A percentile compares a stretch with the other conserved stretches of the same genome.
Evolutionary conservation across 2,113 vertebrate genomes (phyloP).

Genomic region (Rissa tridactyla): DNA sequence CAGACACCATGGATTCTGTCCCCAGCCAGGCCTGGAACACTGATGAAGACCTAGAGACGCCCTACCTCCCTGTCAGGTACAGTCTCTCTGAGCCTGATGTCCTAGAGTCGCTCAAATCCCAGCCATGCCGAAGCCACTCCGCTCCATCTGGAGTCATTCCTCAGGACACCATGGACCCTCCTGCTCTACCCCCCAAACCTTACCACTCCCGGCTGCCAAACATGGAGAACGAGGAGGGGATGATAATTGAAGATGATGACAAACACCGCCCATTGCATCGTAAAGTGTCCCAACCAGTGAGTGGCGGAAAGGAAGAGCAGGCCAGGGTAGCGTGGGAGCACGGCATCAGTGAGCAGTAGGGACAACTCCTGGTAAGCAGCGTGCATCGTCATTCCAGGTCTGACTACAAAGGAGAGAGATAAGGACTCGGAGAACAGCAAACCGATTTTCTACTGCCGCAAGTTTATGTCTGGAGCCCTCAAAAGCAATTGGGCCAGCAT

Average conservation of each 20-base stretch:
- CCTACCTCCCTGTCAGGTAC: constrained; percentile 93
- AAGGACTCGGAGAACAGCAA: constrained; percentile 62
- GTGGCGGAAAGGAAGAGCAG: constrained; percentile 84
- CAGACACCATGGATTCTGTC: constrained; percentile 90
- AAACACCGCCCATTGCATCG: constrained; percentile 84
- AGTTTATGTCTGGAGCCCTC: constrained; percentile 68
- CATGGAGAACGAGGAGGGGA: constrained; percentile 82
- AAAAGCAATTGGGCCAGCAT: constrained; percentile 70
- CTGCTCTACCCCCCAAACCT: constrained; percentile 84
- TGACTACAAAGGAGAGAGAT: constrained; percentile 27
- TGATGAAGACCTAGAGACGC: constrained; percentile 86
- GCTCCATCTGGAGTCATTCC: constrained; percentile 84
- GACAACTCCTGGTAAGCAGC: constrained; percentile 43
- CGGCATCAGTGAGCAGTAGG: constrained; percentile 88
- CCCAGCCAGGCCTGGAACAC: constrained; percentile 90
- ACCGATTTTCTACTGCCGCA: constrained; percentile 66
- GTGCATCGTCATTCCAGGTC: constrained; percentile 35
- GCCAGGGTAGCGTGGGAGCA: constrained; percentile 93
- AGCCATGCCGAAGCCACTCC: constrained; percentile 92
- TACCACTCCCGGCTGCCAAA: constrained; percentile 82
- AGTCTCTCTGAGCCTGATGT: constrained; percentile 89
- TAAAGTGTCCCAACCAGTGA: constrained; percentile 85
- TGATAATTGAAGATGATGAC: constrained; percentile 85
- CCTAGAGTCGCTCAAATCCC: constrained; percentile 86
- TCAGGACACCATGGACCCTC: constrained; percentile 85